Evolutionary conservation across 2,888 invertebrate genomes (phyloP).

Genomic region (Zhengitettix transpicula): DNA sequence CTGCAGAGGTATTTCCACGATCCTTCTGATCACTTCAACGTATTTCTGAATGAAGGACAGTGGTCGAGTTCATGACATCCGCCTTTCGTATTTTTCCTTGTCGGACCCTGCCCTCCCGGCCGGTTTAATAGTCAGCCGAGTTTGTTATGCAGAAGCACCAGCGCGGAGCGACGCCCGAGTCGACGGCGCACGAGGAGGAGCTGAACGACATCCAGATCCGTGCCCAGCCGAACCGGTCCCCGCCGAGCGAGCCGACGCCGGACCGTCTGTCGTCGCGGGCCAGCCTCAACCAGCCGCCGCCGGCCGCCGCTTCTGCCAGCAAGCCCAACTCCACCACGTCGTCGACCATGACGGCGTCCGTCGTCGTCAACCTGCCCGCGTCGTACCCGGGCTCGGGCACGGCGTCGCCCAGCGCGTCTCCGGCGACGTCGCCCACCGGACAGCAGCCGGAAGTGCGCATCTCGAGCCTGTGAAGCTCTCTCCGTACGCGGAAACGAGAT

Average conservation of each 20-base stretch:
- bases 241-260: constrained; percentile 14
- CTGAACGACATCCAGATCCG: constrained; percentile 28
- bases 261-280: constrained; percentile 13
- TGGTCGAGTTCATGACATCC: too few relatives aligned
- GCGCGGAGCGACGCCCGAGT: constrained; percentile 17
- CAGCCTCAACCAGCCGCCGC: constrained; percentile 11
- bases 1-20: too few relatives aligned
- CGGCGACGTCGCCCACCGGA: constrained; percentile 15
- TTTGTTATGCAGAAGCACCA: constrained; percentile 16
- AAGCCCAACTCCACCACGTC: constrained; percentile 21
- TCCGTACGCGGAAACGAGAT: too few relatives aligned
- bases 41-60: too few relatives aligned
- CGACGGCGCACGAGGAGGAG: constrained; percentile 24
- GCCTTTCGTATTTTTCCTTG: too few relatives aligned
- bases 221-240: constrained; percentile 17
- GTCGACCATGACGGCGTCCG: constrained; percentile 21
- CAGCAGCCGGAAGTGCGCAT: constrained; percentile 20
- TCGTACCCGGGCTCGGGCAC: constrained; percentile 21
- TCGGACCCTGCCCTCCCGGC: too few relatives aligned
- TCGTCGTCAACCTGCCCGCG: constrained; percentile 21
- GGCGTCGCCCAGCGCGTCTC: constrained; percentile 16
- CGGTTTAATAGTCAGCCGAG: too few relatives aligned
- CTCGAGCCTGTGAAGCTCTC: constrained; percentile 13
- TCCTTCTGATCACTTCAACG: too few relatives aligned
- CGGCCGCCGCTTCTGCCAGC: constrained; percentile 15